phyloP scores from a whole-genome alignment of 2,113 vertebrate genomes.

The Microcebus tavaratra region DNA sequence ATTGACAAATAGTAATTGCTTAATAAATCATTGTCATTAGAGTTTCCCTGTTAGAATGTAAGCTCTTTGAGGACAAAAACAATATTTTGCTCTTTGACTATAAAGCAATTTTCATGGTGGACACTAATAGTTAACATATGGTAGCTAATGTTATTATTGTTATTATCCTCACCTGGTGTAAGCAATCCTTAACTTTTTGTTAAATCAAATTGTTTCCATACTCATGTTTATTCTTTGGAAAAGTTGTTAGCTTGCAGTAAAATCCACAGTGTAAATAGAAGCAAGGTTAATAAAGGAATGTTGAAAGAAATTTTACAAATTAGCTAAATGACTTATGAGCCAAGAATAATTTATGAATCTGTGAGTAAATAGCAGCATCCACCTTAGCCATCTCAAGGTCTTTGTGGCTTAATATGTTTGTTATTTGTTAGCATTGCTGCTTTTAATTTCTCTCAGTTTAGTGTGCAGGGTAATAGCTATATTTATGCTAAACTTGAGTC shows the following conservation, averaged over 20 bases:
- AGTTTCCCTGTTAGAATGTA: not conserved
- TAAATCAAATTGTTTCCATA: not conserved
- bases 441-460: not conserved
- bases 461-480: not conserved
- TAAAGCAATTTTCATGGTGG: slow-evolving; percentile 20
- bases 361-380: not conserved
- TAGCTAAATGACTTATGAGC: not conserved
- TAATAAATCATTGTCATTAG: slow-evolving; percentile 19
- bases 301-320: slow-evolving; percentile 5
- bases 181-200: not conserved
- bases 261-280: not conserved
- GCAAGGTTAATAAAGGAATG: not conserved
- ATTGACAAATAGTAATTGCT: not conserved
- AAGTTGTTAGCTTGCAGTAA: not conserved
- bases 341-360: not conserved
- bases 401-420: not conserved
- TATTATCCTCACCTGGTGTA: not conserved
- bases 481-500: not conserved
- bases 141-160: not conserved
- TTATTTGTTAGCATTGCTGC: not conserved
- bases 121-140: not conserved
- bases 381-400: not conserved
- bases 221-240: not conserved
- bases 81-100: slow-evolving; percentile 39
- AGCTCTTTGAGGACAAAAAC: not conserved